Evolutionary conservation across 2,113 vertebrate species (phyloP), one percentile per base, ranked within the genome.

Genomic region (Oryzias melastigma): DNA sequence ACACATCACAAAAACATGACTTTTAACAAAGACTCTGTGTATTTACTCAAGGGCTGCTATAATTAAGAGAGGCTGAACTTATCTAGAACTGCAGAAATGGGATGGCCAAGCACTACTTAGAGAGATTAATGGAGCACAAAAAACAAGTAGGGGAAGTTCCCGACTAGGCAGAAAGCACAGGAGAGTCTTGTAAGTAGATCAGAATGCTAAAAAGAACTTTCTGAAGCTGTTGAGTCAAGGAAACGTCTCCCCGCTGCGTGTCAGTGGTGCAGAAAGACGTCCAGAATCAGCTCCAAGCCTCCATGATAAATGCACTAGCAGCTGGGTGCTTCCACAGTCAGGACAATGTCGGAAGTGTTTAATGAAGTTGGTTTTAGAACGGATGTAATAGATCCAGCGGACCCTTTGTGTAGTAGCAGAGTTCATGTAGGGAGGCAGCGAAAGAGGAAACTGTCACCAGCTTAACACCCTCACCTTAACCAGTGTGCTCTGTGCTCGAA

Each of bases 391-490:
- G 72, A 78, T 87, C 67, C 73, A 63, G 45, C 22, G 22, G 67
- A 65, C 51, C 41, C n/a, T 57, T 59, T 47, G 61, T 54, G 44
- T 65, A 20, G 62, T 57, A 29, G 65, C 67, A 62, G 62, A 64
- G 75, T 85, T 82, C 62, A 71, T 40, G 27, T 13, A 52, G 47
- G 60, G 53, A 59, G 65, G 68, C 70, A 62, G 48, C 40, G 77
- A 70, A 84, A 83, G 68, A 66, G 68, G 73, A 80, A 59, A 78
- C 78, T 79, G 73, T 82, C 78, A 83, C 73, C 80, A 47, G 81
- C 80, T 85, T 79, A 82, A 79, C 87, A 78, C 87, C 76, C 65
- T 77, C 75, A 83, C 75, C 71, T 78, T 65, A 73, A 64, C 69
- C 35, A 40, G 54, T 52, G 73, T 7, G 43, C 65, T 50, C 50